These are phyloP conservation scores for Zoanthus sociatus DNA, from an alignment of 92 coral and sea anemone species.

Conservation along the genomic window DNA sequence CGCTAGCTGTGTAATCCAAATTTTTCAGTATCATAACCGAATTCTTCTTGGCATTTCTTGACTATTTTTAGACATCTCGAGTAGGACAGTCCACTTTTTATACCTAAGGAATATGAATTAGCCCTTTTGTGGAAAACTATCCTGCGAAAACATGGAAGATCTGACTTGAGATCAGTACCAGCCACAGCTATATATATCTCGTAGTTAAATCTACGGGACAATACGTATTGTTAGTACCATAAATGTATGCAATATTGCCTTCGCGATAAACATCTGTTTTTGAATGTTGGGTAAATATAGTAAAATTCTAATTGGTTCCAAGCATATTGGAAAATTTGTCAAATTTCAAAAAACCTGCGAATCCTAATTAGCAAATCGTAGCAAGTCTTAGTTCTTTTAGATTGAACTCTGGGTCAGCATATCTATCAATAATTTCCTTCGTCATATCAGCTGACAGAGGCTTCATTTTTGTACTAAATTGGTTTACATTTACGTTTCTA, in stretches of 20 bases:
- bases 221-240: constrained; percentile 2
- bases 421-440: neutral
- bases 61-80: neutral
- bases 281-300: constrained; percentile 30
- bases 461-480: neutral
- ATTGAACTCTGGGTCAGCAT: constrained; percentile 3
- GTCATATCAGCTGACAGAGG: neutral
- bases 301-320: neutral
- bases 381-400: neutral
- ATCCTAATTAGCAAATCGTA: neutral
- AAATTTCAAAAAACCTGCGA: neutral
- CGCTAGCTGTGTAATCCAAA: no score
- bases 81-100: neutral
- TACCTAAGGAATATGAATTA: neutral
- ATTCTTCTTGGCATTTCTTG: neutral
- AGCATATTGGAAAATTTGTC: constrained; percentile 15
- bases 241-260: constrained; percentile 43
- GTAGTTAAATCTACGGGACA: constrained; percentile 39
- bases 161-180: neutral
- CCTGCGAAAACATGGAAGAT: neutral
- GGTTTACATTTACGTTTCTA: neutral
- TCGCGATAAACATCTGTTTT: constrained; percentile 43
- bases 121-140: neutral
- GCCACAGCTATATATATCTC: constrained; percentile 10
- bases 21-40: neutral